phyloP scores from a whole-genome alignment of 2,113 vertebrate species.

The Lates calcarifer region DNA sequence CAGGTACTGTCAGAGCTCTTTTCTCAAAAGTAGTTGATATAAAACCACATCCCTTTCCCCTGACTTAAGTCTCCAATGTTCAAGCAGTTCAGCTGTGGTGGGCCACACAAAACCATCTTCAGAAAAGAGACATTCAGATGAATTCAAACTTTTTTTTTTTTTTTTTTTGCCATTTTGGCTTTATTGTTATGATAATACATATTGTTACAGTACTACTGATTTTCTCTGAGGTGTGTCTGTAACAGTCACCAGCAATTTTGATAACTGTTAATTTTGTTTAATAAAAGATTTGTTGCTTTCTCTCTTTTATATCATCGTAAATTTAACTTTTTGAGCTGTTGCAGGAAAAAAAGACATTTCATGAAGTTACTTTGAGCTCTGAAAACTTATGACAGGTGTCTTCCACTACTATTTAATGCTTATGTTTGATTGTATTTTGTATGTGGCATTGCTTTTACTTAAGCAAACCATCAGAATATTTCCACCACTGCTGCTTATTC shows the following conservation, averaged over 20 bases:
- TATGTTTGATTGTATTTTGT: too few relatives aligned
- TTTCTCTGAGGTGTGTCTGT: too few relatives aligned
- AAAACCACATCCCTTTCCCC: slow-evolving; percentile 77
- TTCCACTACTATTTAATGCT: too few relatives aligned
- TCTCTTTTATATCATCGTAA: neutral
- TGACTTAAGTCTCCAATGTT: slow-evolving; percentile 8
- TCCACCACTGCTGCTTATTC: neutral
- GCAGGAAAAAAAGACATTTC: neutral
- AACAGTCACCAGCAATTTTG: too few relatives aligned
- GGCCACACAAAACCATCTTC: neutral
- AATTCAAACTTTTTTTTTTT: neutral
- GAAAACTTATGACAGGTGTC: neutral
- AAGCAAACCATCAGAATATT: neutral
- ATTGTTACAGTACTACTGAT: neutral
- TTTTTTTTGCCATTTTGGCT: neutral
- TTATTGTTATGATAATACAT: neutral
- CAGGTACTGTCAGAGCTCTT: slow-evolving; percentile 34
- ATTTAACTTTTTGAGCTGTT: too few relatives aligned
- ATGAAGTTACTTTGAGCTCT: neutral
- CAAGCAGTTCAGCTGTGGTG: slow-evolving; percentile 33
- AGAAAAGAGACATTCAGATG: neutral
- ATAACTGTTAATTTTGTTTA: neutral
- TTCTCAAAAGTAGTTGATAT: slow-evolving; percentile 46
- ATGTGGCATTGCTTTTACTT: neutral
- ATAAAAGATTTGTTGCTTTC: too few relatives aligned